Evolutionary conservation across 2,888 invertebrate species (phyloP).

Genomic region (Nomada fucata): DNA sequence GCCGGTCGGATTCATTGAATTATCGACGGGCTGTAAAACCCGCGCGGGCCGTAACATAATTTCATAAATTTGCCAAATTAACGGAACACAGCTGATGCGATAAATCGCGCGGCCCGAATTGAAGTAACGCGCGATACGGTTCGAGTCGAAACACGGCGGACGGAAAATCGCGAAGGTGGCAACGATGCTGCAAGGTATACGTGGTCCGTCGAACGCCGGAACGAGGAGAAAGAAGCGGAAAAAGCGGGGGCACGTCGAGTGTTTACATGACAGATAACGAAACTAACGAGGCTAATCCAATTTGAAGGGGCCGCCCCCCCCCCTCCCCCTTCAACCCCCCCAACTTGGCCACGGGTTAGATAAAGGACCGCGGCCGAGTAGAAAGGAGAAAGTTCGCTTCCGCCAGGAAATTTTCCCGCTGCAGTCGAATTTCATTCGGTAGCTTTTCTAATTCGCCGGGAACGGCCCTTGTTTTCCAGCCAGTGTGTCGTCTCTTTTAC

Average conservation of each 20-base stretch:
- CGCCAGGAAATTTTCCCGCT: slow-evolving; percentile 20
- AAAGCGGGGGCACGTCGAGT: slow-evolving; percentile 10
- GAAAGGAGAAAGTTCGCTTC: slow-evolving; percentile 1
- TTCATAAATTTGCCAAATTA: slow-evolving; percentile 42
- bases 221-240: slow-evolving; percentile 7
- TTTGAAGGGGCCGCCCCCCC: slow-evolving; percentile 27
- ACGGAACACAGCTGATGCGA: slow-evolving; percentile 28
- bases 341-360: slow-evolving; percentile 20
- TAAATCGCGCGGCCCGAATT: slow-evolving; percentile 17
- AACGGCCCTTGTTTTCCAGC: slow-evolving; percentile 49
- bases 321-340: too few species aligned
- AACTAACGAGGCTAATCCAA: slow-evolving; percentile 61
- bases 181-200: too few species aligned
- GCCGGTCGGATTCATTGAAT: slow-evolving; percentile 39
- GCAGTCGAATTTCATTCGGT: slow-evolving; percentile 49
- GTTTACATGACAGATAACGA: slow-evolving; percentile 55
- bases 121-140: not conserved
- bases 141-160: not conserved
- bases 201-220: not conserved
- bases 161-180: not conserved
- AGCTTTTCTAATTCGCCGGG: slow-evolving; percentile 49
- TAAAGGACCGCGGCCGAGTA: slow-evolving; percentile 5
- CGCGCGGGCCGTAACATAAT: slow-evolving; percentile 3
- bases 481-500: slow-evolving; percentile 56
- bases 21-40: slow-evolving; percentile 44